phyloP scores from a whole-genome alignment of 1,140 invertebrate genomes.

The Drepana arcuata region DNA sequence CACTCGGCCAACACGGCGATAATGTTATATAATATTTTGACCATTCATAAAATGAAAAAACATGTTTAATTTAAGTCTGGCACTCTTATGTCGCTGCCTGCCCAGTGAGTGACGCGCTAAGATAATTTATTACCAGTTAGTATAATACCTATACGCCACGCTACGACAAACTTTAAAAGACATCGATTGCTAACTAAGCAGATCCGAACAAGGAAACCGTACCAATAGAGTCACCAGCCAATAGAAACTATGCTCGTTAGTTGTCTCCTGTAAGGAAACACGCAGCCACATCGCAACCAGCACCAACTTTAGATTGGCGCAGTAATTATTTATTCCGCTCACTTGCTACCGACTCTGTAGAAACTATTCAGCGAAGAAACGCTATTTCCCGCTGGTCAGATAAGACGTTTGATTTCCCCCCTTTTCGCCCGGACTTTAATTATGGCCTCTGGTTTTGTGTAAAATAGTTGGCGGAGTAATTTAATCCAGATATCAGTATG shows the following conservation, averaged over 20 bases:
- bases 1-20: too few relatives aligned
- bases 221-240: slow-evolving; percentile 21
- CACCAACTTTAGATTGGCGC: slow-evolving; percentile 54
- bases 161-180: too few relatives aligned
- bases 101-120: too few relatives aligned
- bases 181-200: too few relatives aligned
- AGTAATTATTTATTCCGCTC: slow-evolving; percentile 71
- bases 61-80: too few relatives aligned
- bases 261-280: slow-evolving; percentile 20
- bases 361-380: slow-evolving; percentile 66
- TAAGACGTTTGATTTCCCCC: slow-evolving; percentile 68
- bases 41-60: too few relatives aligned
- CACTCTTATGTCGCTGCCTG: too few relatives aligned
- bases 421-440: slow-evolving; percentile 67
- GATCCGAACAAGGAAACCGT: too few relatives aligned
- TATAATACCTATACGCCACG: too few relatives aligned
- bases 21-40: too few relatives aligned
- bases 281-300: slow-evolving; percentile 30
- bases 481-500: slow-evolving; percentile 66
- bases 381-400: slow-evolving; percentile 64
- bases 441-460: slow-evolving; percentile 68
- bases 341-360: slow-evolving; percentile 46
- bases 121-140: too few relatives aligned
- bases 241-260: slow-evolving; percentile 55
- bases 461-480: slow-evolving; percentile 69